Evolutionary conservation across 37 sponge, comb jelly and placozoan species (phyloP).

Genomic region (Hexactinellida sp.): DNA sequence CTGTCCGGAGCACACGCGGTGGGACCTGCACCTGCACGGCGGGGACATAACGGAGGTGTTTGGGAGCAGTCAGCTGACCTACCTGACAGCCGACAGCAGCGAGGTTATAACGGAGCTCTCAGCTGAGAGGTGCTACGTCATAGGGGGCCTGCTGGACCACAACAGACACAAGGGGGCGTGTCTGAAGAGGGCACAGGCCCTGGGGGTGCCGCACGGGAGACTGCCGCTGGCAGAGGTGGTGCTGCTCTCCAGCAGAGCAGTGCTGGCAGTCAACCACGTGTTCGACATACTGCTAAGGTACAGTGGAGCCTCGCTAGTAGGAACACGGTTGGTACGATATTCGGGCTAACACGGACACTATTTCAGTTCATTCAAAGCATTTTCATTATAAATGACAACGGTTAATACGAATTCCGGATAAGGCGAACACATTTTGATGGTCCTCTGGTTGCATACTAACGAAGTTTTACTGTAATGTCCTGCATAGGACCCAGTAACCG

Average conservation of each 20-base stretch:
- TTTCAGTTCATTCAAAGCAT: too few species aligned
- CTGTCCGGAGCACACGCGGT: neutral
- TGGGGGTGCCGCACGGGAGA: conserved; percentile 58
- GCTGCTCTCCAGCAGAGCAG: conserved; percentile 40
- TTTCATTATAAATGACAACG: too few species aligned
- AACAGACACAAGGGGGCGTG: conserved; percentile 83
- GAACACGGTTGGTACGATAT: too few species aligned
- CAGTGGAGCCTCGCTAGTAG: too few species aligned
- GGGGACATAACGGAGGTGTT: neutral
- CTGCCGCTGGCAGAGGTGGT: conserved; percentile 50
- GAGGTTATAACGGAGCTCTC: conserved; percentile 29
- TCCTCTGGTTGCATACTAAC: too few species aligned
- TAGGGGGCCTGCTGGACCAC: conserved; percentile 86
- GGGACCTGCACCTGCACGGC: neutral
- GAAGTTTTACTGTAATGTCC: too few species aligned
- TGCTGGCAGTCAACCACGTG: conserved; percentile 67
- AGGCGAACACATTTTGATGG: too few species aligned
- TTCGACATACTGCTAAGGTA: neutral
- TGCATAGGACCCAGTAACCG: too few species aligned
- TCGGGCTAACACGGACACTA: too few species aligned
- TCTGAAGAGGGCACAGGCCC: conserved; percentile 34
- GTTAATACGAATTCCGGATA: too few species aligned
- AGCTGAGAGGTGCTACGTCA: conserved; percentile 51
- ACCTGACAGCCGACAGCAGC: neutral
- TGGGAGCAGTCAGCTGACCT: neutral